Percentiles rank a stretch among this genome's conserved stretches.
These are phyloP conservation scores for Scomber scombrus DNA, from an alignment of 2,113 vertebrate species.

Conservation along the genomic window DNA sequence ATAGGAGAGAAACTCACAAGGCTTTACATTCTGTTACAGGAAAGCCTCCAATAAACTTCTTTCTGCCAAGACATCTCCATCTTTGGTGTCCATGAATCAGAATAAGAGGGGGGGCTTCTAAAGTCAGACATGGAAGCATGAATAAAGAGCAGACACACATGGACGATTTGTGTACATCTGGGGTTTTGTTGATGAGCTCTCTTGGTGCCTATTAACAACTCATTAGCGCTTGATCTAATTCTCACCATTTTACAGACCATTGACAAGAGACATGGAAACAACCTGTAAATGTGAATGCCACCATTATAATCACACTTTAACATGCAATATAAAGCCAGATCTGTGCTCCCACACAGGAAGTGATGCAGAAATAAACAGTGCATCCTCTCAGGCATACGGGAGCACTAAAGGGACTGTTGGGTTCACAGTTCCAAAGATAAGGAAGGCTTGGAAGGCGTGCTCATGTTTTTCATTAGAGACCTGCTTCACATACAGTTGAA, in stretches of 20 bases:
- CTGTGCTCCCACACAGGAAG: neutral
- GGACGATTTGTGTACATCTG: slow-evolving; percentile 31
- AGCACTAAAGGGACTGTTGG: neutral
- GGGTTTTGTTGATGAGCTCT: slow-evolving; percentile 34
- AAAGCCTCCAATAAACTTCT: slow-evolving; percentile 37
- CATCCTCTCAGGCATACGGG: neutral
- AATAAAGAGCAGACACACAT: slow-evolving; percentile 21
- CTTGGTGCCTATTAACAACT: slow-evolving; percentile 29
- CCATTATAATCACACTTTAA: neutral
- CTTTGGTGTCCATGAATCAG: slow-evolving; percentile 7
- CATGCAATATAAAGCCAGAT: neutral
- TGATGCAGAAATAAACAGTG: neutral
- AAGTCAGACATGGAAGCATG: slow-evolving; percentile 10
- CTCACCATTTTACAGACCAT: slow-evolving; percentile 39
- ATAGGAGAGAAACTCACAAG: slow-evolving; percentile 39
- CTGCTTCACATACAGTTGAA: slow-evolving; percentile 7
- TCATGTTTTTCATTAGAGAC: neutral
- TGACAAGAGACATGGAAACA: slow-evolving; percentile 26
- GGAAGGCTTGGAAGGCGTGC: neutral
- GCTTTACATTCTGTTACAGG: slow-evolving; percentile 46
- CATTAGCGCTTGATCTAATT: slow-evolving; percentile 24
- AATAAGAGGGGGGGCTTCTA: slow-evolving; percentile 8
- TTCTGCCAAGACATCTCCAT: slow-evolving; percentile 42
- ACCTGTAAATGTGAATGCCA: slow-evolving; percentile 8
- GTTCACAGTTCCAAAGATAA: neutral